These are phyloP conservation scores for Macrotrachela quadricornifera DNA, from an alignment of 1,140 invertebrate genomes.

Conservation along the genomic window DNA sequence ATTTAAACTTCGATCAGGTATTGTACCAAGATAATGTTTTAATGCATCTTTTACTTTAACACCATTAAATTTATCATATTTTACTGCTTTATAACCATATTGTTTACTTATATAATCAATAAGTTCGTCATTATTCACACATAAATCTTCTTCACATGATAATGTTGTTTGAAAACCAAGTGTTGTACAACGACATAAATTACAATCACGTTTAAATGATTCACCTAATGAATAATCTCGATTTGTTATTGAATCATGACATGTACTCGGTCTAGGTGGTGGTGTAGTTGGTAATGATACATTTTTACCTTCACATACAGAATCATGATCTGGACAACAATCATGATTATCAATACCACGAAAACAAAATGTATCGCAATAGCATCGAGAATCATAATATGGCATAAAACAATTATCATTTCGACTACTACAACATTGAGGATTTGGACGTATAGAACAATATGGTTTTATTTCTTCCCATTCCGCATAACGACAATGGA, in stretches of 20 bases:
- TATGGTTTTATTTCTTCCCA: no score
- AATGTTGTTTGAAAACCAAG: not conserved
- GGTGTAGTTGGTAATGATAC: slow-evolving; percentile 10
- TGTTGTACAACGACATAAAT: not conserved
- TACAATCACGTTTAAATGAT: not conserved
- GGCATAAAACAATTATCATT: slow-evolving; percentile 50
- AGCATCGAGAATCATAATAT: slow-evolving; percentile 53
- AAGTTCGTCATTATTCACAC: not conserved
- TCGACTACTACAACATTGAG: not conserved
- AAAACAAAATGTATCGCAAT: slow-evolving; percentile 78
- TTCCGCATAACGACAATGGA: no score
- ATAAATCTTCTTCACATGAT: not conserved
- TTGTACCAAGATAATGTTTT: not conserved
- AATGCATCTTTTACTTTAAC: not conserved
- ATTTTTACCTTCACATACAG: slow-evolving; percentile 39
- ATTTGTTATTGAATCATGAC: not conserved
- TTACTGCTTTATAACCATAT: not conserved
- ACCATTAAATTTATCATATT: not conserved
- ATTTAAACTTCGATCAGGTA: not conserved
- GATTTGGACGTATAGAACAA: no score
- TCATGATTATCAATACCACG: slow-evolving; percentile 35
- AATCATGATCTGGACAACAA: slow-evolving; percentile 66
- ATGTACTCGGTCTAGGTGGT: not conserved
- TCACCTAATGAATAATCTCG: not conserved
- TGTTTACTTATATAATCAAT: not conserved